These are phyloP conservation scores for Danaus chrysippus DNA, from an alignment of 2,888 invertebrate genomes.

Conservation along the genomic window DNA sequence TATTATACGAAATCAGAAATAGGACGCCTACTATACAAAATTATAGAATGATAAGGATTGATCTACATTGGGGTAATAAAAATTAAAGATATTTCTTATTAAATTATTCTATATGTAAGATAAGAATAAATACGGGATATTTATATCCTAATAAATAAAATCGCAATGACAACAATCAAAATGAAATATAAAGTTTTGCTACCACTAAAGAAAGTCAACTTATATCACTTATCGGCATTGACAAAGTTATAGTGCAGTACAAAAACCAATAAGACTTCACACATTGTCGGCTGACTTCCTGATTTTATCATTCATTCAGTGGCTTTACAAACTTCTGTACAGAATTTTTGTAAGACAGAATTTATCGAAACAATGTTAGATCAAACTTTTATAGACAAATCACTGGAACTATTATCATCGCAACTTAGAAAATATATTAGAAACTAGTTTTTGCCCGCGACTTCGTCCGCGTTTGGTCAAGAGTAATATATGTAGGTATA, in stretches of 20 bases:
- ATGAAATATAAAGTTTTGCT: not conserved
- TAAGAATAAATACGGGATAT: not conserved
- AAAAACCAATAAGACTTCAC: not conserved
- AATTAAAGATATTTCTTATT: too few relatives aligned
- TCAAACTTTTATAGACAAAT: too few relatives aligned
- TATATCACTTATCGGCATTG: not conserved
- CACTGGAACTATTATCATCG: too few relatives aligned
- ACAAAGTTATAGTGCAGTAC: not conserved
- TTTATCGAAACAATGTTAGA: too few relatives aligned
- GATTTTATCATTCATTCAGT: not conserved
- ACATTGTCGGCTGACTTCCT: not conserved
- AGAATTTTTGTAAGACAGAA: not conserved
- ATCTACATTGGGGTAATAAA: too few relatives aligned
- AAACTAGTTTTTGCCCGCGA: too few relatives aligned
- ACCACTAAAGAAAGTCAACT: not conserved
- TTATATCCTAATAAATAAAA: not conserved
- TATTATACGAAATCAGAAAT: not conserved
- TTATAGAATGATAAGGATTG: too few relatives aligned
- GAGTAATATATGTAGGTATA: too few relatives aligned
- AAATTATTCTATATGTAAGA: too few relatives aligned
- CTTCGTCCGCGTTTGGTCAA: too few relatives aligned
- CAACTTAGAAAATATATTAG: too few relatives aligned
- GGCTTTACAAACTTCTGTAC: not conserved
- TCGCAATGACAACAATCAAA: not conserved
- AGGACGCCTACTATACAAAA: not conserved